Percentiles rank a stretch among this genome's conserved stretches.
Conservation (phyloP, 2,113 vertebrate species). For the Lagopus muta region DNA sequence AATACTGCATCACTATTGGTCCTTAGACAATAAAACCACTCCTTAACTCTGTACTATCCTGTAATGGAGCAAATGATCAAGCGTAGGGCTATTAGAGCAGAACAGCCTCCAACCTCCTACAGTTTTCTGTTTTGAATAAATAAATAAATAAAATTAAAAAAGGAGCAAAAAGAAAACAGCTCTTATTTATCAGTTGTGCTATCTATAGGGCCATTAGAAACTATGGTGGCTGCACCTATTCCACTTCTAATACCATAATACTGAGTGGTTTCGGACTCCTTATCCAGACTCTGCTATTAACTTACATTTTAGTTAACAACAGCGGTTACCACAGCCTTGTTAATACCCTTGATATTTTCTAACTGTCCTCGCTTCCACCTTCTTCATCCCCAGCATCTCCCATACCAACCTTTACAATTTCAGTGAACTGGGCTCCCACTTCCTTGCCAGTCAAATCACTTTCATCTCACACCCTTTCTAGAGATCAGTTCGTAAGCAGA, state of each 20-base stretch:
- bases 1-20: neutral
- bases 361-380: neutral
- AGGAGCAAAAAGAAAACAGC: neutral
- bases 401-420: neutral
- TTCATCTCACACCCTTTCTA: neutral
- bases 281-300: neutral
- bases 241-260: neutral
- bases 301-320: fast-evolving
- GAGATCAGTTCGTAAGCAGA: neutral
- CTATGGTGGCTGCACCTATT: neutral
- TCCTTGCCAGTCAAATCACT: neutral
- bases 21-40: neutral
- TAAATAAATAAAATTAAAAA: neutral
- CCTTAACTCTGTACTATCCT: neutral
- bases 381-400: neutral
- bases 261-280: neutral
- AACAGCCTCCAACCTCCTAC: neutral
- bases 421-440: neutral
- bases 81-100: neutral
- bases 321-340: neutral
- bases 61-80: neutral
- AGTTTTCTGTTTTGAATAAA: neutral
- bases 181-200: neutral
- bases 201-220: neutral
- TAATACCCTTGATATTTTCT: neutral